Evolutionary conservation across 2,113 vertebrate species (phyloP), one percentile per base, ranked within the genome.

Genomic region (Lagopus muta): DNA sequence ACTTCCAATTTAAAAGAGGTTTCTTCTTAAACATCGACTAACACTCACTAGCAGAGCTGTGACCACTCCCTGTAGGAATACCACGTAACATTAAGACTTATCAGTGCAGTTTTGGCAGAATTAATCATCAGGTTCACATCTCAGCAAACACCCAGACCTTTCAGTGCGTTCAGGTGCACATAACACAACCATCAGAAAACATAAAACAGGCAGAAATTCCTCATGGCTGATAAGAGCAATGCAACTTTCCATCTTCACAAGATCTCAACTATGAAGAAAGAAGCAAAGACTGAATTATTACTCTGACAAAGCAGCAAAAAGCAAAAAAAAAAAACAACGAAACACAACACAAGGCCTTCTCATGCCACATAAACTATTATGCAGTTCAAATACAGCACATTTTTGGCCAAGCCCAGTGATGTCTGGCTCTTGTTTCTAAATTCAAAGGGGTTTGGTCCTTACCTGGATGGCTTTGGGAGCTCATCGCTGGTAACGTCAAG

Each of bases 381-480:
- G 9, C 50, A 32, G 50, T 55, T 24, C 14, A 36, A 25, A 34
- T 13, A 36, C 16, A 50, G 69, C 34, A 38, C 10, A 11, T 18
- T 13, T 54, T 27, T 43, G 17, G 61, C 47, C 76, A 43, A 38
- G 11, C 19, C 34, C 22, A 25, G 21, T 4, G 3, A 9, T 1
- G 5, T 4, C 47, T 15, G 40, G 36, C 32, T 21, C 34, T 6
- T 0, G 0, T n/a, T 64, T 54, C 18, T 24, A 45, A 45, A 58
- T 19, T 20, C 13, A 28, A 75, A 36, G 72, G 4, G 36, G 6
- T 30, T 64, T 55, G 24, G 30, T 60, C 67, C 97, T 97, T 97
- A 98, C 98, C 98, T 98, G 97, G 97, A 90, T 97, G 98, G 95
- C 97, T 98, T 97, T 98, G 98, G 92, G 98, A 98, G 97, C 97